A percentile compares a stretch with the other conserved stretches of the same genome.
phyloP scores from a whole-genome alignment of 92 coral and sea anemone genomes.

The Zoanthus sociatus region DNA sequence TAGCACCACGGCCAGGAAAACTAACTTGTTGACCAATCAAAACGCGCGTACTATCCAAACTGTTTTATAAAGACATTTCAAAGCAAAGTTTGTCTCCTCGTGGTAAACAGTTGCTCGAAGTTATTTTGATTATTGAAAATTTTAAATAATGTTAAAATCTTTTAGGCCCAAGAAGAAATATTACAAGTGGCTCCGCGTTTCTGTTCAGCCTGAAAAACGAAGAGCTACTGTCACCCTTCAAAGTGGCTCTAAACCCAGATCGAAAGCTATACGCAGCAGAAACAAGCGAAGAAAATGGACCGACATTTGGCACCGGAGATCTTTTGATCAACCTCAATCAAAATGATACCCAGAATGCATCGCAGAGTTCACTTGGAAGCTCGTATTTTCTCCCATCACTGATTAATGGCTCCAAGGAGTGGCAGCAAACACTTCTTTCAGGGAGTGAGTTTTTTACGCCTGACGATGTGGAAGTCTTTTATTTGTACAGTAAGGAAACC shows the following conservation, averaged over 20 bases:
- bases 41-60: too few relatives aligned
- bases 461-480: slow-evolving; percentile 31
- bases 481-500: slow-evolving; percentile 24
- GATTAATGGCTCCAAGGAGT: neutral
- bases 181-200: slow-evolving; percentile 37
- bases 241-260: slow-evolving; percentile 10
- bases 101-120: too few relatives aligned
- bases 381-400: neutral
- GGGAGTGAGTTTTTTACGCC: slow-evolving; percentile 25
- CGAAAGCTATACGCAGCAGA: neutral
- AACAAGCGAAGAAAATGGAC: slow-evolving; percentile 8
- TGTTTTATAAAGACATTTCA: too few relatives aligned
- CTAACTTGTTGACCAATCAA: too few relatives aligned
- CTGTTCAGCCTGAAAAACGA: slow-evolving; percentile 24
- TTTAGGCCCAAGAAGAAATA: slow-evolving; percentile 26
- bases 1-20: too few relatives aligned
- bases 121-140: neutral
- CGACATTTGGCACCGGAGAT: slow-evolving; percentile 27
- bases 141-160: too few relatives aligned
- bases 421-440: slow-evolving; percentile 19
- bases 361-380: neutral
- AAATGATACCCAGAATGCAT: neutral
- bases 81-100: too few relatives aligned
- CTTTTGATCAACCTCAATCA: slow-evolving; percentile 7
- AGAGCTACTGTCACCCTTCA: slow-evolving; percentile 16